These are phyloP conservation scores for Nasonia longicornis DNA, from an alignment of 1,140 invertebrate species.

Conservation along the genomic window DNA sequence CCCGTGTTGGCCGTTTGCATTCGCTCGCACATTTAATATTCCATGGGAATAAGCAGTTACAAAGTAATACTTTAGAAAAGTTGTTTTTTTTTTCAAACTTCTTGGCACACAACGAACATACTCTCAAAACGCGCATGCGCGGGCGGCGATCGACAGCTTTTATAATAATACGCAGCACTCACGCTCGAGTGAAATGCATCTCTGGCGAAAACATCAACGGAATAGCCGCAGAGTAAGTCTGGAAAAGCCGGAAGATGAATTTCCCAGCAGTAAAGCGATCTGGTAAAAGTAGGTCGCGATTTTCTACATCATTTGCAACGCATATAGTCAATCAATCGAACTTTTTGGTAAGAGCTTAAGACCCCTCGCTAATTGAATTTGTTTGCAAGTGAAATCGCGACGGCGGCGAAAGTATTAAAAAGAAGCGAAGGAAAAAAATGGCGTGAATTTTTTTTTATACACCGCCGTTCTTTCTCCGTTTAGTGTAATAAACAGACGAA, in stretches of 20 bases:
- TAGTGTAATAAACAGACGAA: too few species aligned
- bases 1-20: not conserved
- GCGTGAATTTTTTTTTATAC: not conserved
- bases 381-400: not conserved
- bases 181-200: not conserved
- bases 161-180: not conserved
- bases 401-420: too few species aligned
- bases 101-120: not conserved
- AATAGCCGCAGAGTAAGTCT: not conserved
- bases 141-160: not conserved
- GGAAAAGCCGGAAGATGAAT: slow-evolving; percentile 31
- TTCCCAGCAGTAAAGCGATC: not conserved
- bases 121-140: not conserved
- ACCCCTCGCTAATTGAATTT: slow-evolving; percentile 33
- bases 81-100: not conserved
- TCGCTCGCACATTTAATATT: not conserved
- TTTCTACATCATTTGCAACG: slow-evolving; percentile 40
- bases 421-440: not conserved
- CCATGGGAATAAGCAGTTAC: not conserved
- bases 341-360: not conserved
- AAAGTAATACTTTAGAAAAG: not conserved
- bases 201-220: slow-evolving; percentile 15
- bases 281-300: slow-evolving; percentile 41
- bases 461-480: too few species aligned
- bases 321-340: slow-evolving; percentile 31